Conservation (phyloP, 2,888 invertebrate genomes). For the Hyles lineata region DNA sequence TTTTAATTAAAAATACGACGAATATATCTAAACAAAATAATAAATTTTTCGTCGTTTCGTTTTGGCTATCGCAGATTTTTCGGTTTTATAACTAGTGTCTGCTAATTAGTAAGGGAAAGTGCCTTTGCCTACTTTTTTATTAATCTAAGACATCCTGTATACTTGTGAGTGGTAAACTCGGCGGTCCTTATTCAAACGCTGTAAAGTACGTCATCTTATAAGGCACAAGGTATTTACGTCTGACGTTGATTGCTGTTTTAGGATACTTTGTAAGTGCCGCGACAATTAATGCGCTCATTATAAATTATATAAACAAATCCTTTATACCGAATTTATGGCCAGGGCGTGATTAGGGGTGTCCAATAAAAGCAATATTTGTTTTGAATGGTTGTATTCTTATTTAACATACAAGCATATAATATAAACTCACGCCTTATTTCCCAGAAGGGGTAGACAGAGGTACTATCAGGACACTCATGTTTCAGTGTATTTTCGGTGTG, state of each 20-base stretch:
- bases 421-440: no score
- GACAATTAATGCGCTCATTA: background rate
- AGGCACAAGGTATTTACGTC: slow-evolving; percentile 22
- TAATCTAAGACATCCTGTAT: background rate
- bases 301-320: slow-evolving; percentile 6
- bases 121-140: no score
- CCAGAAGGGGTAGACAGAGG: no score
- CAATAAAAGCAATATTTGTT: background rate
- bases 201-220: slow-evolving; percentile 13
- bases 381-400: background rate
- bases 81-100: no score
- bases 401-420: no score
- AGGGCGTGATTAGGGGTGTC: background rate
- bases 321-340: background rate
- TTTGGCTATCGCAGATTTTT: no score
- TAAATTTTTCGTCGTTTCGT: no score
- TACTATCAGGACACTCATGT: no score
- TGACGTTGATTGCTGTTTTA: slow-evolving; percentile 19
- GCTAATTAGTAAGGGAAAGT: no score
- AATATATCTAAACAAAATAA: no score
- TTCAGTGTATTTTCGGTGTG: no score
- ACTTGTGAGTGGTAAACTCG: background rate
- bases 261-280: background rate
- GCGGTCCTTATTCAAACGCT: background rate
- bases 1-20: no score